These are phyloP conservation scores for Selene dorsalis DNA, from an alignment of 2,797 vertebrate genomes.

Conservation along the genomic window DNA sequence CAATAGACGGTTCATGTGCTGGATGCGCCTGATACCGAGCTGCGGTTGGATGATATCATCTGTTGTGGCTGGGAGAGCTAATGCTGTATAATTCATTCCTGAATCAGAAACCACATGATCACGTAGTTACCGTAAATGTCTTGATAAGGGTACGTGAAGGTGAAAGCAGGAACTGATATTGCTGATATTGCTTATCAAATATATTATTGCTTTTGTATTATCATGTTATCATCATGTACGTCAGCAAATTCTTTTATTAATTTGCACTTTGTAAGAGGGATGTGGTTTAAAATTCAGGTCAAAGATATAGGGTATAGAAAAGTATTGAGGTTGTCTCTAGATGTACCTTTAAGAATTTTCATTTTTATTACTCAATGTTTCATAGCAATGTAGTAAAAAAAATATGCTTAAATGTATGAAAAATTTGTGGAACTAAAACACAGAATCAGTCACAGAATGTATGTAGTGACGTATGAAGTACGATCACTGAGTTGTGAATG, in stretches of 20 bases:
- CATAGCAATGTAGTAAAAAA: not conserved
- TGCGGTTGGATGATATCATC: constrained; percentile 14
- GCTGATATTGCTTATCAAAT: not conserved
- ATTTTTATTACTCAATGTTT: no score
- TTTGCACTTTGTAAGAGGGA: no score
- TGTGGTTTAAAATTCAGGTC: no score
- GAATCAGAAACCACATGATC: not conserved
- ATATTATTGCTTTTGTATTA: not conserved
- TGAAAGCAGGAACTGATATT: not conserved
- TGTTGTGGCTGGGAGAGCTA: constrained; percentile 29
- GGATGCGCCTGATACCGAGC: not conserved
- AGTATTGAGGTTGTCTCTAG: no score
- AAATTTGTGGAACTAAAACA: not conserved
- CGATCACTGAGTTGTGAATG: not conserved
- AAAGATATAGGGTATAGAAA: no score
- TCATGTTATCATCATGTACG: not conserved
- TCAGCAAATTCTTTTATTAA: not conserved
- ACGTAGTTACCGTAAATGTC: not conserved
- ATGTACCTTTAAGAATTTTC: no score
- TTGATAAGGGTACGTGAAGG: no score
- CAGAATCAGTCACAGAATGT: no score
- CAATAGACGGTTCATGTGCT: constrained; percentile 1
- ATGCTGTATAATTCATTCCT: not conserved
- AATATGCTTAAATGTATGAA: not conserved
- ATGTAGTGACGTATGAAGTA: not conserved